Evolutionary conservation across 2,113 vertebrate species (phyloP).

Genomic region (Tyto alba): DNA sequence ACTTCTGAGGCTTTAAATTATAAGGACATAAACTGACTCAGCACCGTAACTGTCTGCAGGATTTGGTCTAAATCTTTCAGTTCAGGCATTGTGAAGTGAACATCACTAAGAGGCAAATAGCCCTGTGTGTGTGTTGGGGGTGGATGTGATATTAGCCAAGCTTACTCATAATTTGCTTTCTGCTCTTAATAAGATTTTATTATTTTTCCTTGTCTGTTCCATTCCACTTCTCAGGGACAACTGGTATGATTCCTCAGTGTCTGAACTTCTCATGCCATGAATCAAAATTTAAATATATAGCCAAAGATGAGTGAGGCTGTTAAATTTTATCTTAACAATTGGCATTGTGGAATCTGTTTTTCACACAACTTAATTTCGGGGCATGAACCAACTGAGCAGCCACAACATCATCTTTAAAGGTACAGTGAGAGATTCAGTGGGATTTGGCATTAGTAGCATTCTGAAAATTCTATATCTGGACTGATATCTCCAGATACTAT

Average conservation of each 20-base stretch:
- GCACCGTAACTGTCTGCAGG: not conserved
- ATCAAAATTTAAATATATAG: not conserved
- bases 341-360: not conserved
- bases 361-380: not conserved
- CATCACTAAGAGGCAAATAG: not conserved
- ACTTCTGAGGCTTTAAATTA: not conserved
- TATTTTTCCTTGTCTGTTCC: not conserved
- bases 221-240: not conserved
- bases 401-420: not conserved
- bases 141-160: not conserved
- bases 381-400: not conserved
- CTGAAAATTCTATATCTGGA: not conserved
- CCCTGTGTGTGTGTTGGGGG: rapidly evolving
- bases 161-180: not conserved
- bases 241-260: not conserved
- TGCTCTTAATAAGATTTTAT: not conserved
- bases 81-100: not conserved
- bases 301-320: not conserved
- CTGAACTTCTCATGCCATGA: not conserved
- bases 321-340: not conserved
- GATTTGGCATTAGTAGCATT: not conserved
- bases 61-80: not conserved
- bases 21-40: not conserved
- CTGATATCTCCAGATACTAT: not conserved
- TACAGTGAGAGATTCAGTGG: not conserved